These are phyloP conservation scores for Phainopepla nitens DNA, from an alignment of 2,113 vertebrate species.

Conservation along the genomic window DNA sequence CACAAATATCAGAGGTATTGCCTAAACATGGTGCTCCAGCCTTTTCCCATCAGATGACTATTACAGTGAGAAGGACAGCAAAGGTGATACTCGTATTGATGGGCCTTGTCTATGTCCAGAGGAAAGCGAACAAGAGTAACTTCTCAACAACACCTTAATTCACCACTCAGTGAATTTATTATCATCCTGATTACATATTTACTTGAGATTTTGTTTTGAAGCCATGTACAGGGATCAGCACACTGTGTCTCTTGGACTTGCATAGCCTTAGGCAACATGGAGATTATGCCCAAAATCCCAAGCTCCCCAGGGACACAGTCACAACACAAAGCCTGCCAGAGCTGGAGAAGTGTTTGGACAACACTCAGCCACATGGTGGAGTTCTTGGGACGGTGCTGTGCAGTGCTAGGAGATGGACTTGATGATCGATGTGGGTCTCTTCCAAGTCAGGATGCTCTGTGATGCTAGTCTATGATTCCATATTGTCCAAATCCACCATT, in stretches of 20 bases:
- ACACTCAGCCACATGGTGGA: not conserved
- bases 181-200: not conserved
- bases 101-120: not conserved
- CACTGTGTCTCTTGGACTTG: not conserved
- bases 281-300: not conserved
- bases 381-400: not conserved
- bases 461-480: not conserved
- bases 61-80: not conserved
- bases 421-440: not conserved
- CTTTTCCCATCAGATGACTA: not conserved
- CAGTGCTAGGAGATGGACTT: not conserved
- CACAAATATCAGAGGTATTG: not conserved
- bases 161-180: not conserved
- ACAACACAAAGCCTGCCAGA: not conserved
- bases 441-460: not conserved
- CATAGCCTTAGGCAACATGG: not conserved
- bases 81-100: not conserved
- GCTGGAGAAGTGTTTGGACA: not conserved
- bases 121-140: not conserved
- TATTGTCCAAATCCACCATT: not conserved
- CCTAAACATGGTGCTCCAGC: not conserved
- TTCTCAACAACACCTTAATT: not conserved
- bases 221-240: not conserved
- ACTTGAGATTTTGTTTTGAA: not conserved
- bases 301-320: not conserved